Conservation (phyloP, 2,888 invertebrate genomes). For the Nowickia ferox region DNA sequence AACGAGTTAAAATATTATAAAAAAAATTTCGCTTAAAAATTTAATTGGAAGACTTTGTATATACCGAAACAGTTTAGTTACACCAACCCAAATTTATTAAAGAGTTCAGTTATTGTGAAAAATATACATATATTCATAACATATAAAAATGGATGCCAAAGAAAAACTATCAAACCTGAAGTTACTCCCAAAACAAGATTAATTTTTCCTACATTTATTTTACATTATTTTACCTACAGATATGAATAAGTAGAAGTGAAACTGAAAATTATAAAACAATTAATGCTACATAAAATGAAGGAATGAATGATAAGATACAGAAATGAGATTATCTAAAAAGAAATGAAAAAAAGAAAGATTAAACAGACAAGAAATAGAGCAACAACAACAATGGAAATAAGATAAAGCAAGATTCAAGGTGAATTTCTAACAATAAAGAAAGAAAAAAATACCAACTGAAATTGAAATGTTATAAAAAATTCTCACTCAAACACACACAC, state of each 20-base stretch:
- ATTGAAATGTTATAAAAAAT: slow-evolving; percentile 17
- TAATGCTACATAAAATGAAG: slow-evolving; percentile 12
- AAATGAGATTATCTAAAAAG: slow-evolving; percentile 15
- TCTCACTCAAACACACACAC: background rate
- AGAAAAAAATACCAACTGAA: slow-evolving; percentile 19
- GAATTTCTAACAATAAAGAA: slow-evolving; percentile 31
- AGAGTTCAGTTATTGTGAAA: too few species aligned
- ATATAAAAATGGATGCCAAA: too few species aligned
- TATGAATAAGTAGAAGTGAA: background rate
- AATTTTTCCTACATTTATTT: too few species aligned
- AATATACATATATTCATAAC: too few species aligned
- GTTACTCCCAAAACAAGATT: too few species aligned
- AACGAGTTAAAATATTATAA: too few species aligned
- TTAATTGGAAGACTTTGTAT: too few species aligned
- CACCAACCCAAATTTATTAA: too few species aligned
- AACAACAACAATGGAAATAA: slow-evolving; percentile 30
- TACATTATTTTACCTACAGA: too few species aligned
- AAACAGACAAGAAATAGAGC: slow-evolving; percentile 11
- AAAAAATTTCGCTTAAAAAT: too few species aligned
- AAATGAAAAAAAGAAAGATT: slow-evolving; percentile 29
- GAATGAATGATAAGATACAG: slow-evolving; percentile 20
- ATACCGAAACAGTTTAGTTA: too few species aligned
- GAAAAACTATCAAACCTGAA: too few species aligned
- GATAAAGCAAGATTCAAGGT: slow-evolving; percentile 53
- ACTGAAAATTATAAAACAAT: background rate